Percentiles rank a stretch among this genome's conserved stretches.
phyloP scores from a whole-genome alignment of 1,140 invertebrate genomes.

The Aphelinus atriplicis region DNA sequence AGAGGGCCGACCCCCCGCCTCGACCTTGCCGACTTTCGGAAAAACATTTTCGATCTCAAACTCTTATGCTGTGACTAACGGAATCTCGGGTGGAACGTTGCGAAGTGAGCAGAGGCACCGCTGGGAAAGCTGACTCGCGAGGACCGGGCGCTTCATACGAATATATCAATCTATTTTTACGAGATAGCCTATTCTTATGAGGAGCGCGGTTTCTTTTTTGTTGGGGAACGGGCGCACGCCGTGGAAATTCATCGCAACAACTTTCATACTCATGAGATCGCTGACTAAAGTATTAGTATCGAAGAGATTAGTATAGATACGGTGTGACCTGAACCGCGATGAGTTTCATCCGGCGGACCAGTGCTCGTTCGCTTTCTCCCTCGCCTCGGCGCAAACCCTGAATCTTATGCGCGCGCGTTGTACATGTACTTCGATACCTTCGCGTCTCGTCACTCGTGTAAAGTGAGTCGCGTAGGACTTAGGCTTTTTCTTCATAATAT shows the following conservation, averaged over 20 bases:
- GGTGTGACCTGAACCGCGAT: slow-evolving; percentile 16
- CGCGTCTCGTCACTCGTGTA: slow-evolving; percentile 2
- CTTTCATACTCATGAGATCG: too few species aligned
- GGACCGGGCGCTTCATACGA: slow-evolving; percentile 15
- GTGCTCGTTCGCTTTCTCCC: background rate
- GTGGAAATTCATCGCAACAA: background rate
- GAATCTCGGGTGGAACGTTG: background rate
- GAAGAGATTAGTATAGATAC: slow-evolving; percentile 13
- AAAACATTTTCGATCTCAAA: too few species aligned
- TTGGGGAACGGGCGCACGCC: background rate
- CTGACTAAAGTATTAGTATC: too few species aligned
- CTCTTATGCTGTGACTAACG: too few species aligned
- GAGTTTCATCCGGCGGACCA: background rate
- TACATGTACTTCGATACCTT: slow-evolving; percentile 32
- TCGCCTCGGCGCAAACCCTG: slow-evolving; percentile 8
- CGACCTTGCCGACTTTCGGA: too few species aligned
- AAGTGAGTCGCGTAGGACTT: background rate
- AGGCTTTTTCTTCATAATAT: background rate
- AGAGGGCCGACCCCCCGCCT: too few species aligned
- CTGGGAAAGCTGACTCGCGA: background rate
- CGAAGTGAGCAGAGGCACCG: slow-evolving; percentile 10
- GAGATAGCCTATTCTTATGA: slow-evolving; percentile 15
- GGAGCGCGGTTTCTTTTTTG: slow-evolving; percentile 16
- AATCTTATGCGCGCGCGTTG: slow-evolving; percentile 3
- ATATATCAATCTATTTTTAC: slow-evolving; percentile 31